Evolutionary conservation across 1,140 invertebrate species (phyloP).

Genomic region (Drosophila oshimai): DNA sequence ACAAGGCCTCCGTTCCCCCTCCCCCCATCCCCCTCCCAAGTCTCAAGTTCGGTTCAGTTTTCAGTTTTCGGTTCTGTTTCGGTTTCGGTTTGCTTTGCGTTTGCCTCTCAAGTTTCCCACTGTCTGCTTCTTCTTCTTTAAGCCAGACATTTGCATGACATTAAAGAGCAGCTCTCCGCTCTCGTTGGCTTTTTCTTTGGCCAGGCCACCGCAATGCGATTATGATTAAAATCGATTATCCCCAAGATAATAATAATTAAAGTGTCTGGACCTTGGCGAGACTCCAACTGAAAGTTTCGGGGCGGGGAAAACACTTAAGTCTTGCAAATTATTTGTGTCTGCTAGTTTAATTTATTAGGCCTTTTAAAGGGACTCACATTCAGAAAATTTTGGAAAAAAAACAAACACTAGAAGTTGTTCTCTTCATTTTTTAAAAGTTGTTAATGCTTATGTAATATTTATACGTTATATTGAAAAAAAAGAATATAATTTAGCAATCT

Average conservation of each 20-base stretch:
- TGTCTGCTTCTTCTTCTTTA: neutral
- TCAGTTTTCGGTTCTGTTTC: slow-evolving; percentile 16
- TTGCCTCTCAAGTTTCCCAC: slow-evolving; percentile 12
- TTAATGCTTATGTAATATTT: too few relatives aligned
- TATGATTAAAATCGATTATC: slow-evolving; percentile 26
- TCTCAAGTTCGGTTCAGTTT: slow-evolving; percentile 2
- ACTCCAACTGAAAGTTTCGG: neutral
- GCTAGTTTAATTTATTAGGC: too few relatives aligned
- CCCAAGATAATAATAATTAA: slow-evolving; percentile 23
- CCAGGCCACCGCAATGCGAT: slow-evolving; percentile 1
- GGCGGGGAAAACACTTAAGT: neutral
- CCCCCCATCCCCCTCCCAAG: neutral
- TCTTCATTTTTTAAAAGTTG: too few relatives aligned
- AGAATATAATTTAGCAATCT: too few relatives aligned
- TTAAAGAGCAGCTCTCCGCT: slow-evolving; percentile 24
- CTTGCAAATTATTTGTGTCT: neutral
- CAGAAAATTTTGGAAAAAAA: too few relatives aligned
- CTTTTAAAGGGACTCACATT: too few relatives aligned
- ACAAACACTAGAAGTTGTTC: too few relatives aligned
- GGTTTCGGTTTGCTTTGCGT: slow-evolving; percentile 5
- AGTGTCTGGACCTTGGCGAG: slow-evolving; percentile 18
- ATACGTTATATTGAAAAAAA: too few relatives aligned
- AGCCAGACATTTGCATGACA: slow-evolving; percentile 35
- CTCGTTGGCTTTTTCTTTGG: too few relatives aligned
- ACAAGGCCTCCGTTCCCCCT: slow-evolving; percentile 42